A percentile compares a stretch with the other conserved stretches of the same genome.
Evolutionary conservation across 2,113 vertebrate genomes (phyloP).

Genomic region (Tetrax tetrax): DNA sequence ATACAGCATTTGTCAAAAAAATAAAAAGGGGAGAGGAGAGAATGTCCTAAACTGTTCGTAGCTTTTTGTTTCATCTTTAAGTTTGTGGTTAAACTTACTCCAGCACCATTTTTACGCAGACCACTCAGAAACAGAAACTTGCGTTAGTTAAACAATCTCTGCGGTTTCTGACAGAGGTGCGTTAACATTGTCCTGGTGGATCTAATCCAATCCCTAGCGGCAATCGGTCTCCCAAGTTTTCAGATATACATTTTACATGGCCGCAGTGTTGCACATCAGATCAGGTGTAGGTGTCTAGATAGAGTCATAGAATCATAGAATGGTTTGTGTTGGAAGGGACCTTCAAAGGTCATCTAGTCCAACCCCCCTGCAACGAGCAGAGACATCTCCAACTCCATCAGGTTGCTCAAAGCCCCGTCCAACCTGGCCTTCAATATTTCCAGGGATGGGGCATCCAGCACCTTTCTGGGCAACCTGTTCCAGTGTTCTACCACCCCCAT

Average conservation of each 20-base stretch:
- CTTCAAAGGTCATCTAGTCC: too few species aligned
- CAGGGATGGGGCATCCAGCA: too few species aligned
- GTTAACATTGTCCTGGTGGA: not conserved
- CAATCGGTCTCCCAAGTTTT: not conserved
- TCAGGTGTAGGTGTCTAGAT: not conserved
- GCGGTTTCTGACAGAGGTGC: not conserved
- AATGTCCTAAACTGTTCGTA: not conserved
- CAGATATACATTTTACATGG: not conserved
- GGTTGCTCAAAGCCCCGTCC: too few species aligned
- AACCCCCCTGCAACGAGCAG: too few species aligned
- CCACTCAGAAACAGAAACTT: not conserved
- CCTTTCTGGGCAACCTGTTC: too few species aligned
- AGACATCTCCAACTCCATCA: too few species aligned
- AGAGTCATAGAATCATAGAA: too few species aligned
- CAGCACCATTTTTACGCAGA: not conserved
- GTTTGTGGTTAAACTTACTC: not conserved
- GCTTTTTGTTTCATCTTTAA: not conserved
- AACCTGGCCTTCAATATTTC: too few species aligned
- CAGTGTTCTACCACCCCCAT: too few species aligned
- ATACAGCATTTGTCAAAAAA: not conserved
- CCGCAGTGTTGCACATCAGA: not conserved
- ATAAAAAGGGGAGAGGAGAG: accelerated
- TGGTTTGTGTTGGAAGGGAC: too few species aligned
- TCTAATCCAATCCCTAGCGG: not conserved
- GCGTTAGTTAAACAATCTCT: not conserved